These are phyloP conservation scores for Scaeva pyrastri DNA, from an alignment of 2,888 invertebrate genomes.

Conservation along the genomic window DNA sequence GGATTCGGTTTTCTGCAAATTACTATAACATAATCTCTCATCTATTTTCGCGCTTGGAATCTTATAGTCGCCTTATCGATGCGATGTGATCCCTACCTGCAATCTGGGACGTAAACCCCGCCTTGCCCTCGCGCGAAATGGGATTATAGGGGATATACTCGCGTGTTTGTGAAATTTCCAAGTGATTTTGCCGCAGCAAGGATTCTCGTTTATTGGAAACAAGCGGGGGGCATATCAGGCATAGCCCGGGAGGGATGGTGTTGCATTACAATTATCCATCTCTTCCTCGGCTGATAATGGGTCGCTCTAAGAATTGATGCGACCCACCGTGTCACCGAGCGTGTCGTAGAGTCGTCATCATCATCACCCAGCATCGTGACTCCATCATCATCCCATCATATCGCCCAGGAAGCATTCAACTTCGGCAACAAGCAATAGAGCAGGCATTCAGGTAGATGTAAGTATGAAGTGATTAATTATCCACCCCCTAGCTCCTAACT, in stretches of 20 bases:
- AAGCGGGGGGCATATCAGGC: neutral
- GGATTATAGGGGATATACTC: slow-evolving; percentile 58
- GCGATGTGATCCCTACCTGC: slow-evolving; percentile 50
- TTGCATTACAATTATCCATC: slow-evolving; percentile 55
- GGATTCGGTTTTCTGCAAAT: slow-evolving; percentile 70
- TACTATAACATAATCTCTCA: slow-evolving; percentile 72
- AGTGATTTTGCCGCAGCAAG: slow-evolving; percentile 57
- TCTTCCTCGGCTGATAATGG: neutral
- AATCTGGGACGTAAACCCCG: slow-evolving; percentile 54
- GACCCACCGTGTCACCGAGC: slow-evolving; percentile 4
- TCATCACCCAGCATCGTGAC: neutral
- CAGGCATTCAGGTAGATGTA: slow-evolving; percentile 46
- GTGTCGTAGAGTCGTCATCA: slow-evolving; percentile 12
- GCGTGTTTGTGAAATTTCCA: slow-evolving; percentile 69
- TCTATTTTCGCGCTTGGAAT: slow-evolving; percentile 35
- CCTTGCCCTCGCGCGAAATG: slow-evolving; percentile 52
- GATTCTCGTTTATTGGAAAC: neutral
- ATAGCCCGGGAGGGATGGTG: slow-evolving; percentile 11
- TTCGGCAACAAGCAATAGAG: slow-evolving; percentile 24
- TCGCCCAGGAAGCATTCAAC: neutral
- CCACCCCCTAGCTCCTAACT: neutral
- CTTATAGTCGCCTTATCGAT: slow-evolving; percentile 49
- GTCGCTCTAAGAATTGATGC: slow-evolving; percentile 28
- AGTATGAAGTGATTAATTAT: slow-evolving; percentile 69
- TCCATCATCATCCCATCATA: neutral